Evolutionary conservation across 1,140 invertebrate genomes (phyloP), one percentile per base, ranked within the genome.

Genomic region (Lasioglossum albipes): DNA sequence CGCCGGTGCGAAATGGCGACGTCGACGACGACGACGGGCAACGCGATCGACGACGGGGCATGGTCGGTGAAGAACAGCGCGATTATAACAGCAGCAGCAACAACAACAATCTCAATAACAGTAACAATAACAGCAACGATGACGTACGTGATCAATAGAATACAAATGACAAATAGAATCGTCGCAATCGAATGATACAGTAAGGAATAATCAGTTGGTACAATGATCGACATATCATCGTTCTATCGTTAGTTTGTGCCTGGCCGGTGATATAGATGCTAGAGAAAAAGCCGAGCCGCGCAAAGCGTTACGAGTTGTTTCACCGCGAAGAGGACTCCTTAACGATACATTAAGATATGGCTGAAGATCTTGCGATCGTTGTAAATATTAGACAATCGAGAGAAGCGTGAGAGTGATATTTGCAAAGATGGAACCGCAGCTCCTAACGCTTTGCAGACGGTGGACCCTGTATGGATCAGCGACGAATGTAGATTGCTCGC

Each of bases 101-200:
- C 77, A 86, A 80, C 78, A 86, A 86, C 20, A 83, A 84, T 78
- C 54, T 72, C 62, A 84, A 62, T 87, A 84, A 87, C 84, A 87
- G 67, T 84, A 87, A 84, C 85, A 82, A 77, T 75, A 87, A 87
- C 79, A 79, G 79, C 79, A 86, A 88, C 87, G 71, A 84, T 79
- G 66, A 68, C n/a, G 42, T 68, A 68, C 42, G 31, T 49, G 54
- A 72, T 77, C 64, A 75, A 54, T 82, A 76, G 73, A 84, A 82
- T 77, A 75, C 72, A 82, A 88, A 31, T 27, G 65, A 79, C 69
- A 83, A 59, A 77, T 74, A 59, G 45, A 75, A 83, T 75, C 57
- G 71, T 83, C 54, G 49, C 31, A 62, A 71, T 75, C 52, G 7
- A 75, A 82, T 74, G 81, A 54, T 75, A 67, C 36, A 49, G 54